Evolutionary conservation across 2,888 invertebrate species (phyloP).

Genomic region (Smittia aterrima): DNA sequence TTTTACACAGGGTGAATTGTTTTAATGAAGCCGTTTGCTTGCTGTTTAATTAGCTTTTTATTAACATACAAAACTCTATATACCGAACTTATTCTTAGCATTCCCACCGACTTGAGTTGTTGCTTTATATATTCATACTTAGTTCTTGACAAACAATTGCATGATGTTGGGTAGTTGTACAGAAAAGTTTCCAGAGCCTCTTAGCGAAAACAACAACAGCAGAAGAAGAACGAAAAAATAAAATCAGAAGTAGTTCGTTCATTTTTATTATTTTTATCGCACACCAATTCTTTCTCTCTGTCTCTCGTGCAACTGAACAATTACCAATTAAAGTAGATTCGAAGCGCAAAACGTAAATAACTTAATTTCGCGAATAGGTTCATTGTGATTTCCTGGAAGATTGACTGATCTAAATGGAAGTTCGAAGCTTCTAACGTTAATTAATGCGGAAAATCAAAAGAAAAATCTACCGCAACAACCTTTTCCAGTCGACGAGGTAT

Average conservation of each 20-base stretch:
- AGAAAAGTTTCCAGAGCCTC: neutral
- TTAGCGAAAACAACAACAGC: too few species aligned
- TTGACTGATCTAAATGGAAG: neutral
- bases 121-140: neutral
- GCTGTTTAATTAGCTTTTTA: conserved; percentile 26
- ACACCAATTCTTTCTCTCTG: neutral
- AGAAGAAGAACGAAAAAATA: too few species aligned
- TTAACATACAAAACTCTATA: neutral
- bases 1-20: conserved; percentile 41
- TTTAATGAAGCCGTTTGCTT: conserved; percentile 6
- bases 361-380: neutral
- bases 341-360: conserved; percentile 15
- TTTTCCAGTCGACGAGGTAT: neutral
- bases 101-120: neutral
- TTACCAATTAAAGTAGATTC: conserved; percentile 32
- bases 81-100: neutral
- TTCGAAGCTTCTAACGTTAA: neutral
- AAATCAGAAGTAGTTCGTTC: neutral
- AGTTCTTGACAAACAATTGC: conserved; percentile 1
- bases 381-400: conserved; percentile 17
- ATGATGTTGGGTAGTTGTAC: conserved; percentile 12
- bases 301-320: neutral
- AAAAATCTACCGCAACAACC: neutral
- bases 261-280: conserved; percentile 17
- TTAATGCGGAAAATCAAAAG: conserved; percentile 27